phyloP scores from a whole-genome alignment of 2,797 vertebrate genomes.

The Phrynocephalus guinanensis region DNA sequence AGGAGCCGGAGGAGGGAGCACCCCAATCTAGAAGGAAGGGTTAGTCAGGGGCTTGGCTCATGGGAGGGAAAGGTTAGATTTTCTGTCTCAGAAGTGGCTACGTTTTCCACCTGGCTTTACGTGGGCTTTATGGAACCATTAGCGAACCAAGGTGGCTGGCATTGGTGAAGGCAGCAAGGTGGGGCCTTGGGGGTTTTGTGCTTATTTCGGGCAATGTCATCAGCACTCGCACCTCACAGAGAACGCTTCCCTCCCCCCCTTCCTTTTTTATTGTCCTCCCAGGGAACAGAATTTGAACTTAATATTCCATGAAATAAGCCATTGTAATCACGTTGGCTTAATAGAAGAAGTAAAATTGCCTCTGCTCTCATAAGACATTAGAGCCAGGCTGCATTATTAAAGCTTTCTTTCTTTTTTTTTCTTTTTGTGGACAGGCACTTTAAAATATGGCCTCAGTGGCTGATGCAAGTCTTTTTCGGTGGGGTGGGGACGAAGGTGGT shows the following conservation, averaged over 20 bases:
- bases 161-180: constrained; percentile 75
- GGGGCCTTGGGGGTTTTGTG: constrained; percentile 74
- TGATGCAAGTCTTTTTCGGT: constrained; percentile 86
- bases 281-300: constrained; percentile 95
- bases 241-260: neutral
- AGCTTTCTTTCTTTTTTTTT: constrained; percentile 56
- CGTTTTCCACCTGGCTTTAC: constrained; percentile 74
- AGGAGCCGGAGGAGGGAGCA: constrained; percentile 25
- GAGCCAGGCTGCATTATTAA: constrained; percentile 87
- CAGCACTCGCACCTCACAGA: constrained; percentile 67
- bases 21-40: constrained; percentile 14
- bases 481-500: constrained; percentile 44
- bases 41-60: constrained; percentile 62
- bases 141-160: constrained; percentile 77
- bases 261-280: constrained; percentile 85
- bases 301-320: constrained; percentile 99
- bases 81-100: constrained; percentile 60
- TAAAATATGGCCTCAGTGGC: constrained; percentile 88
- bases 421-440: constrained; percentile 87
- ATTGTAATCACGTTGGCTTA: constrained; percentile 97
- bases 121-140: constrained; percentile 77
- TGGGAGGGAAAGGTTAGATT: constrained; percentile 69
- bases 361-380: constrained; percentile 88
- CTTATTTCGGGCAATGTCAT: constrained; percentile 83
- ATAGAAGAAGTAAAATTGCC: constrained; percentile 96